Base-by-base conservation (phyloP, 1,140 invertebrate genomes). In the Holcopasites calliopsidis region DNA sequence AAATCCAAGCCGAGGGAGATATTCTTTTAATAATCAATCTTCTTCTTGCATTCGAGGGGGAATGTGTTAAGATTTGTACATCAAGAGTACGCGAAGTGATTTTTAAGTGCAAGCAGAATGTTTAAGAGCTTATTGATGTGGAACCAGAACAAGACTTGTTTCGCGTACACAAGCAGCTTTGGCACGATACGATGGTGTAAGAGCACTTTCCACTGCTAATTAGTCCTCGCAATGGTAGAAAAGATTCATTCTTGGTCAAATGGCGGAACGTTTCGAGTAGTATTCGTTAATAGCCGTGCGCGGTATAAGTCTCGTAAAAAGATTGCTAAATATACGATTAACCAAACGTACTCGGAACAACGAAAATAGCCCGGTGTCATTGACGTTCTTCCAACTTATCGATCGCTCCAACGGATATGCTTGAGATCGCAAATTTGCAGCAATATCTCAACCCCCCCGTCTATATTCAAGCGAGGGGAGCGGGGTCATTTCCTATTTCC, bases 191-290 rank as follows among this genome's bases (percentile, higher is more conserved):
- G 21, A 64, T 47, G 40, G 40, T 2, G 18, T 10, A 47, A 44
- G 16, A 2, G 26, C 40, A 47, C 60, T 62, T 44, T 21, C n/a
- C 26, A 1, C 10, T 31, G 26, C 28, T 64, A 64, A 64, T 47
- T 64, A 47, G 26, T 13, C 44, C 60, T 64, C 60, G 26, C 13
- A 33, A 21, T 21, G 42, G 40, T 44, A 64, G 28, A 64, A 64
- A 44, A 33, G 26, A 64, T 64, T 64, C 40, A 40, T 11, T 64
- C 26, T 31, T 16, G 26, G 26, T 64, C 21, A 21, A 47, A 31
- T 2, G 60, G 10, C 31, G 49, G 31, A 47, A 18, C 28, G 0
- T 10, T 0, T 44, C 16, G 21, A 18, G 26, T 61, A 50, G 7
- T 50, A 21, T 21, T 50, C 47, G 21, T n/a, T n/a, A 21, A 50